phyloP scores from a whole-genome alignment of 1,140 invertebrate genomes.

The Hylaeus anthracinus region DNA sequence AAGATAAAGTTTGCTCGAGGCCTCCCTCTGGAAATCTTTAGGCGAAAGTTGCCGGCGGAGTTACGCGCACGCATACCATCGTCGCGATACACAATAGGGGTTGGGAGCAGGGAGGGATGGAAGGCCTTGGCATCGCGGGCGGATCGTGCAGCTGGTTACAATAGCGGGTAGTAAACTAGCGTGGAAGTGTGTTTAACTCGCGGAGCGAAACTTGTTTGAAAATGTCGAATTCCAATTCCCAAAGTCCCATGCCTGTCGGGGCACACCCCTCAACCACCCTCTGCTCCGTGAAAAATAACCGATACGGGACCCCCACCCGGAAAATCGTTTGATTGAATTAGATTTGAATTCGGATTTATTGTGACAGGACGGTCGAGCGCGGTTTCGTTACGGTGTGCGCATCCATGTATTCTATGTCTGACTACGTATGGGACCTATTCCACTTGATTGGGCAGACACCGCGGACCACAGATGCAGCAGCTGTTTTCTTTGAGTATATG shows the following conservation, averaged over 20 bases:
- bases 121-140: neutral
- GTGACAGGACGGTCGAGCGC: neutral
- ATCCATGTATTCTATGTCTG: too few species aligned
- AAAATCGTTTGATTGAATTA: constrained; percentile 46
- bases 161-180: constrained; percentile 40
- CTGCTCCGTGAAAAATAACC: constrained; percentile 45
- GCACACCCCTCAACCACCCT: neutral
- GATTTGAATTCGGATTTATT: constrained; percentile 51
- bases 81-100: constrained; percentile 32
- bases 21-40: constrained; percentile 60
- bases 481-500: too few species aligned
- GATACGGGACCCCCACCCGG: neutral
- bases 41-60: constrained; percentile 40
- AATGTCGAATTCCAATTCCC: constrained; percentile 61
- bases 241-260: neutral
- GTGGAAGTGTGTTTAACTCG: constrained; percentile 54
- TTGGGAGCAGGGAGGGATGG: neutral
- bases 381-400: too few species aligned
- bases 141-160: neutral
- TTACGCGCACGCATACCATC: constrained; percentile 10
- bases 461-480: too few species aligned
- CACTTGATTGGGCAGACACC: too few species aligned
- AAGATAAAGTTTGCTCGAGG: constrained; percentile 58
- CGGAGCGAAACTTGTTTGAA: constrained; percentile 20
- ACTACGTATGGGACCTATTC: too few species aligned